These are phyloP conservation scores for Plagiodera versicolora DNA, from an alignment of 2,888 invertebrate species.

Conservation along the genomic window DNA sequence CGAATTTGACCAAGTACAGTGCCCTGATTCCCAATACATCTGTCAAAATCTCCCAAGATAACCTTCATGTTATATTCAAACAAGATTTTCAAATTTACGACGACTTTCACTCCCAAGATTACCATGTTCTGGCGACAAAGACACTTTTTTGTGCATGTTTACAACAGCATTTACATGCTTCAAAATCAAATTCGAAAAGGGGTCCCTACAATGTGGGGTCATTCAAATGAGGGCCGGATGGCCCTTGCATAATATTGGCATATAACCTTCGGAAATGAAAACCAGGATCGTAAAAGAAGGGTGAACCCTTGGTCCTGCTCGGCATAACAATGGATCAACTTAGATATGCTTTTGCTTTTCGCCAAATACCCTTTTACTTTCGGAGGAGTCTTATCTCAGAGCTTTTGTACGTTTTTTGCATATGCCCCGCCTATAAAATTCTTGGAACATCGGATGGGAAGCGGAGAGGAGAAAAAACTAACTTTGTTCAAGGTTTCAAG, in stretches of 20 bases:
- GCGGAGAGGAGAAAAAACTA: background rate
- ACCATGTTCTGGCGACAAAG: background rate
- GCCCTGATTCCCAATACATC: too few relatives aligned
- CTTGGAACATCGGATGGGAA: slow-evolving; percentile 26
- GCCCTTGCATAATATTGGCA: slow-evolving; percentile 49
- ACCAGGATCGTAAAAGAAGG: slow-evolving; percentile 49
- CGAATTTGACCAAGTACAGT: too few relatives aligned
- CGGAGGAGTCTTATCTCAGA: slow-evolving; percentile 43
- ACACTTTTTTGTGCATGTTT: slow-evolving; percentile 15
- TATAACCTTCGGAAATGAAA: slow-evolving; percentile 53
- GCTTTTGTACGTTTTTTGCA: slow-evolving; percentile 38
- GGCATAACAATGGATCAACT: slow-evolving; percentile 48
- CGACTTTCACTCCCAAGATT: background rate
- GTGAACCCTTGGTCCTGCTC: slow-evolving; percentile 42
- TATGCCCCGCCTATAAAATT: slow-evolving; percentile 34
- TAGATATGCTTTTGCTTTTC: slow-evolving; percentile 52
- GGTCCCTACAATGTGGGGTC: slow-evolving; percentile 18
- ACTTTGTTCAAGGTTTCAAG: too few relatives aligned
- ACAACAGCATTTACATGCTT: slow-evolving; percentile 23
- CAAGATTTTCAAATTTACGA: background rate
- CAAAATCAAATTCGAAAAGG: slow-evolving; percentile 22
- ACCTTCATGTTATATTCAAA: background rate
- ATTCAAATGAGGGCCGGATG: slow-evolving; percentile 26
- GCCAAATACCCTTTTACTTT: slow-evolving; percentile 50
- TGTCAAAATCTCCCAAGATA: too few relatives aligned